Base-by-base conservation (phyloP, 2,113 vertebrate species). In the Rattus rattus region DNA sequence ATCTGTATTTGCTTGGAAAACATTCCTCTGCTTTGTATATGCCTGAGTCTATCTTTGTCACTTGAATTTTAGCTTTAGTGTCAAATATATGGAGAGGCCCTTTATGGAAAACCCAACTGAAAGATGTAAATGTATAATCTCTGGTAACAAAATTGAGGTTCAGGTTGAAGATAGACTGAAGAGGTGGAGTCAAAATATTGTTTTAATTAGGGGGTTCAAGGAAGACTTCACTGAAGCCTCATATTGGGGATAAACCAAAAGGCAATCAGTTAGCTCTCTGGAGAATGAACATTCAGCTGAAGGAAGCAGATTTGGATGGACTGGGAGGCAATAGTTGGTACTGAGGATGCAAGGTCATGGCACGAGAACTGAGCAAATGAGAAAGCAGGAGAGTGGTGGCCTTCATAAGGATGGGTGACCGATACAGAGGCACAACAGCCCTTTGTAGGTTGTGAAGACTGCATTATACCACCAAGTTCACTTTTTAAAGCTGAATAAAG, bases 121-220 rank as follows among this genome's bases (percentile, higher is more conserved):
- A 8, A 30, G 11, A 75, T 86, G 52, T 76, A 79, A 88, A 36
- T 56, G 43, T 1, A 17, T 10, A 80, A 26, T 75, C 52, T 93
- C 11, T 67, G 49, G 69, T 43, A 83, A 59, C 39, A 89, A 75
- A 76, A 86, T 20, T 83, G 59, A 76, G 36, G 47, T 30, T 52
- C 26, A 65, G 4, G 4, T 77, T 81, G 14, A 91, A 8, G 33
- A 75, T 14, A 73, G 30, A 59, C 4, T n/a, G 33, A 17, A 65
- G 39, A 26, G 2, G 3, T 47, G 6, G 7, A 7, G 7, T 9
- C 33, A 30, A 5, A 2, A 5, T 11, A 73, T n/a, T 90, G 3
- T 20, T 94, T 67, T 49, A 30, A 33, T 56, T 24, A 28, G 16
- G 9, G 0, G 28, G 3, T 26, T 94, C 33, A 56, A 80, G 36